Percentiles rank a stretch among this genome's conserved stretches.
Evolutionary conservation across 1,140 invertebrate genomes (phyloP).

Genomic region (Muscidifurax raptorellus): DNA sequence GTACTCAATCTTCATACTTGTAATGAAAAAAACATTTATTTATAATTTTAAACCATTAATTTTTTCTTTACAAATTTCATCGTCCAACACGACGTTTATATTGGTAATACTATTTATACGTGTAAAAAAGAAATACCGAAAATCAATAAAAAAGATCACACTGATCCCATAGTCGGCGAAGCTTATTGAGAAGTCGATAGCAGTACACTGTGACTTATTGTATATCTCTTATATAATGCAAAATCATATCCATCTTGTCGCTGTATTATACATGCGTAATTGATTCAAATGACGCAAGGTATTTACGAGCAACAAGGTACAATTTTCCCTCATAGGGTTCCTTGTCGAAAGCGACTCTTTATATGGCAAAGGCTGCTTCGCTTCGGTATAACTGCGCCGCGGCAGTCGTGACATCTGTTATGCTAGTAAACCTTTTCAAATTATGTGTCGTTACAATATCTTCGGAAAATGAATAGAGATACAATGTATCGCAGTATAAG

Average conservation of each 20-base stretch:
- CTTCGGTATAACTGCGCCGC: neutral
- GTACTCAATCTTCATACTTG: no score
- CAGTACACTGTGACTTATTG: neutral
- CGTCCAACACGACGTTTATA: no score
- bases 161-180: no score
- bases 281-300: neutral
- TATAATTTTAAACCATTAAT: no score
- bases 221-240: constrained; percentile 2
- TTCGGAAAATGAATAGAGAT: neutral
- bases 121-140: no score
- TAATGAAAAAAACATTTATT: no score
- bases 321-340: neutral
- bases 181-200: no score
- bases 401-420: neutral
- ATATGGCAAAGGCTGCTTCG: neutral
- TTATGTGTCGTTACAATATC: neutral
- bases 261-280: constrained; percentile 15
- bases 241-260: neutral
- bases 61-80: no score
- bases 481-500: neutral
- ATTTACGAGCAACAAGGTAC: neutral
- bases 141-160: no score
- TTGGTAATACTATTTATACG: no score
- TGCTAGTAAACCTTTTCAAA: neutral
- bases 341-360: neutral